Conservation (phyloP, 2,888 invertebrate species). For the Drosophila pegasa region DNA sequence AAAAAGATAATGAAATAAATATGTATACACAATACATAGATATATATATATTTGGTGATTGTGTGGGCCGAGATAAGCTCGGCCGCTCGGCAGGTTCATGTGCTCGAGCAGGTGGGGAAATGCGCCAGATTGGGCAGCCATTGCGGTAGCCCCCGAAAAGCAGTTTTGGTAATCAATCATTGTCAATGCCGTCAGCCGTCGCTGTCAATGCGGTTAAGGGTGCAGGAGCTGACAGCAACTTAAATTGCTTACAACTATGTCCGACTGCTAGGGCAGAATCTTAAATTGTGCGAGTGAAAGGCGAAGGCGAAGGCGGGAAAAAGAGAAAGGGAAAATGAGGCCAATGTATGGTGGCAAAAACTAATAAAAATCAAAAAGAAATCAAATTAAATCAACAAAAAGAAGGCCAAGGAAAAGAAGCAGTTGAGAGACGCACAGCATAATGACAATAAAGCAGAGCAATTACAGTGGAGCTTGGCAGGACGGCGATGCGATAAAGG, state of each 20-base stretch:
- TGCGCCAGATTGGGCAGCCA: slow-evolving; percentile 38
- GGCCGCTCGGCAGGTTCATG: slow-evolving; percentile 39
- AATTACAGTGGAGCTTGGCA: slow-evolving; percentile 59
- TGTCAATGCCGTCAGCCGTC: slow-evolving; percentile 74
- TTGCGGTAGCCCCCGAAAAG: slow-evolving; percentile 54
- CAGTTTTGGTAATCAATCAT: slow-evolving; percentile 82
- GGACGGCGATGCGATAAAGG: slow-evolving; percentile 34
- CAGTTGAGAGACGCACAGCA: slow-evolving; percentile 26
- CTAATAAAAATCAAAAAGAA: slow-evolving; percentile 79
- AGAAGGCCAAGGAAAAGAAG: slow-evolving; percentile 27
- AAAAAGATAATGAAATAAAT: slow-evolving; percentile 76
- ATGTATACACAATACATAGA: slow-evolving; percentile 6
- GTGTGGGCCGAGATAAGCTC: slow-evolving; percentile 34
- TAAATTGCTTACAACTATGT: slow-evolving; percentile 54
- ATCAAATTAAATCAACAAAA: slow-evolving; percentile 72
- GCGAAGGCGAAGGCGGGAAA: background rate
- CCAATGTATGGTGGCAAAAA: slow-evolving; percentile 51
- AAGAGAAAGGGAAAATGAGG: slow-evolving; percentile 50
- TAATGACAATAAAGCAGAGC: slow-evolving; percentile 58
- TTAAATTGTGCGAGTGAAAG: slow-evolving; percentile 10
- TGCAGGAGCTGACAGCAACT: slow-evolving; percentile 46
- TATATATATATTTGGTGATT: slow-evolving; percentile 23
- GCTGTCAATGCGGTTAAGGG: slow-evolving; percentile 76
- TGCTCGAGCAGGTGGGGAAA: slow-evolving; percentile 42
- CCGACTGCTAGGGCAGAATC: slow-evolving; percentile 9